phyloP scores from a whole-genome alignment of 2,113 vertebrate species.

The Rhinoderma darwinii region DNA sequence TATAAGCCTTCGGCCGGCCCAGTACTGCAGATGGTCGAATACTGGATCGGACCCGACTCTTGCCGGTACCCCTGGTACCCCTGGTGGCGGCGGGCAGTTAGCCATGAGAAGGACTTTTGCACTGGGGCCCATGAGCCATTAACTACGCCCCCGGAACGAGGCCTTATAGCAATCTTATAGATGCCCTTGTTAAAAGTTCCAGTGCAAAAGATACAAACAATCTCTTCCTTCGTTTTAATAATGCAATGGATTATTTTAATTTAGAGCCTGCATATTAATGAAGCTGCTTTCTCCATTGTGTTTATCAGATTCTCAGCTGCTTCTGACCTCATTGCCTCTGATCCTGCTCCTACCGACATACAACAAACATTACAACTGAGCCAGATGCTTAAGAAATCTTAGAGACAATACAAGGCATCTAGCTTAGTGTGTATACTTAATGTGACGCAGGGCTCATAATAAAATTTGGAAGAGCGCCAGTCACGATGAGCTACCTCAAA shows the following conservation, averaged over 20 bases:
- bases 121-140: too few species aligned
- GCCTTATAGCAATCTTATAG: too few species aligned
- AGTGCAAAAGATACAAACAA: neutral
- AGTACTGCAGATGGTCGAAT: too few species aligned
- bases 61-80: too few species aligned
- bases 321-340: constrained; percentile 8
- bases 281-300: constrained; percentile 13
- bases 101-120: too few species aligned
- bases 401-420: constrained; percentile 7
- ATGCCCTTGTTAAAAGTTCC: too few species aligned
- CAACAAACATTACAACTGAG: constrained; percentile 37
- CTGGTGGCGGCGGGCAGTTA: too few species aligned
- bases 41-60: too few species aligned
- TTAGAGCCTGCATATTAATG: neutral
- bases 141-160: too few species aligned
- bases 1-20: too few species aligned
- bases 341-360: neutral
- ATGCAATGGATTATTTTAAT: neutral
- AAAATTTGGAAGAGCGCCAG: neutral
- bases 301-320: constrained; percentile 1
- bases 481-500: neutral
- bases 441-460: neutral
- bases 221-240: neutral
- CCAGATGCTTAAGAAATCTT: neutral
- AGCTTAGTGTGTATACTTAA: neutral